Conservation (phyloP, 2,888 invertebrate genomes). For the Erpobdella octoculata region DNA sequence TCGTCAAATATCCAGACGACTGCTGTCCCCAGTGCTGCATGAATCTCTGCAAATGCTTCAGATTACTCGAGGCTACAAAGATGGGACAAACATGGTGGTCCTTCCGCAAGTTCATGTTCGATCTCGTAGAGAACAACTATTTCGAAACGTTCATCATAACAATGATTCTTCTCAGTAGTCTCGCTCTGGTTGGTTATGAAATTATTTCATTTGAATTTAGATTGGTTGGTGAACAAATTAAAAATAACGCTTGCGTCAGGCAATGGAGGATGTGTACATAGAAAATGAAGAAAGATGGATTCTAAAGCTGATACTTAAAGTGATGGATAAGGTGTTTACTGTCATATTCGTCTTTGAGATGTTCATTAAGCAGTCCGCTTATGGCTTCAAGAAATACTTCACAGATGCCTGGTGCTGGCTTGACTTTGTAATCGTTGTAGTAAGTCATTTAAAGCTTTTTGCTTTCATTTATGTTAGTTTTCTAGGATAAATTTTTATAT, state of each 20-base stretch:
- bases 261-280: conserved; percentile 26
- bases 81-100: conserved; percentile 91
- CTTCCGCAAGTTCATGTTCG: conserved; percentile 81
- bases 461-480: too few relatives aligned
- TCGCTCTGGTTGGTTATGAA: conserved; percentile 73
- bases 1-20: conserved; percentile 74
- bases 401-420: conserved; percentile 99
- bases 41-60: conserved; percentile 30
- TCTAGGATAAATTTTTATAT: too few relatives aligned
- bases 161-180: conserved; percentile 94
- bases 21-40: conserved; percentile 58
- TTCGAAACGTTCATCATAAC: conserved; percentile 98
- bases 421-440: conserved; percentile 96
- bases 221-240: too few relatives aligned
- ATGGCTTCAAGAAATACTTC: conserved; percentile 93
- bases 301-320: conserved; percentile 58
- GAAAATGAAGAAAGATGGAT: conserved; percentile 65
- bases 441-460: too few relatives aligned
- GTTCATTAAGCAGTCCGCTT: conserved; percentile 95
- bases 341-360: conserved; percentile 96
- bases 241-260: conserved; percentile 11
- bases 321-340: conserved; percentile 89
- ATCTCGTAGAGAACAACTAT: conserved; percentile 96
- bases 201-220: too few relatives aligned
- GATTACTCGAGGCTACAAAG: conserved; percentile 63